Evolutionary conservation across 1,140 invertebrate genomes (phyloP), one percentile per base, ranked within the genome.

Genomic region (Nasonia giraulti): DNA sequence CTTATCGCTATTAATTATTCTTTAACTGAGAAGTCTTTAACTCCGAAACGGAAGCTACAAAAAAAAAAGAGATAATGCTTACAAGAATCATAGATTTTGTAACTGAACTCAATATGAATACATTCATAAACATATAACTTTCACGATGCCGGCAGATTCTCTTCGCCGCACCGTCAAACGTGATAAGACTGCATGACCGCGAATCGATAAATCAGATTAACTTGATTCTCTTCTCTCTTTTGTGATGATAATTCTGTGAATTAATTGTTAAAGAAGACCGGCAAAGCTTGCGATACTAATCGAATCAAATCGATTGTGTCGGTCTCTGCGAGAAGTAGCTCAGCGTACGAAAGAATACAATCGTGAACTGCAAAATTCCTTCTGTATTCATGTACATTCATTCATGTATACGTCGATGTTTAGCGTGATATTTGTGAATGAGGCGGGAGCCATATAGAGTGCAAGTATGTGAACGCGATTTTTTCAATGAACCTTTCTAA

Each of bases 351-450:
- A 37, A 76, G 76, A 31, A 33, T 76, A 62, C n/a, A 44, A 83
- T 76, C 37, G 11, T 77, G 37, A 76, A 66, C 40, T 68, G 27
- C 10, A 17, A 50, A 66, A 83, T 6, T 62, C 33, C 23, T 23
- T 73, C 27, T 74, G 68, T 84, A 71, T 62, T 62, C 55, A 62
- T 17, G 2, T 76, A 33, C 80, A 85, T 85, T 89, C 86, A 89
- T 86, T 81, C 85, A 86, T 81, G 82, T 87, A 85, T 86, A 89
- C 80, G 87, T 89, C 76, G 84, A 75, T 83, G 81, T 87, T 85
- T 79, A 79, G 71, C 76, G 37, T 84, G 74, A 84, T 84, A 84
- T 71, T 83, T 78, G 27, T 74, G 37, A 47, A 78, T 71, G 62
- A 37, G 31, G 66, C 20, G 37, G 27, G 68, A 73, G 82, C 62